Evolutionary conservation across 2,888 invertebrate genomes (phyloP), one percentile per base, ranked within the genome.

Genomic region (Lycophotia porphyrea): DNA sequence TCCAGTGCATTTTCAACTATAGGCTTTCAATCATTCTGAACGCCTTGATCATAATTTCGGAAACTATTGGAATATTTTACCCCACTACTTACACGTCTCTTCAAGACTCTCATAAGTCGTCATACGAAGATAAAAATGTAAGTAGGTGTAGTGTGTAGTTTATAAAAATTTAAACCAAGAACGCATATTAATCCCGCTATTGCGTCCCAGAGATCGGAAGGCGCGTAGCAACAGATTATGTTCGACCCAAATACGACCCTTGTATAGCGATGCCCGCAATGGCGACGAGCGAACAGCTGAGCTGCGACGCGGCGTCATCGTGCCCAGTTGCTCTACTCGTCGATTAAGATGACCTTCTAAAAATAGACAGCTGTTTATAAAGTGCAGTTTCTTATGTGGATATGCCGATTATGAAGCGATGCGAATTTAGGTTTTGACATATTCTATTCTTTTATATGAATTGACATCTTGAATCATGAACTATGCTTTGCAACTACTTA

Each of bases 181-280:
- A 67, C 44, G 70, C n/a, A 70, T 73, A 72, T 78, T 52, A 60
- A 52, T 15, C n/a, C 36, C 47, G 27, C 11, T 49, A 67, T 68
- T 77, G 58, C 82, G 79, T 82, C 87, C 85, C 61, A 44, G 55
- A 66, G 60, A 65, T 74, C 61, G 34, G 65, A 82, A 76, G n/a
- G 65, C 80, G 52, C 85, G 47, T 81, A 80, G 88, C 76, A 87
- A 87, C 88, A 80, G 78, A 79, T 86, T 75, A 77, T 72, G 73
- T 78, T 80, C 75, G 85, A 88, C 85, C 87, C 78, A 82, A 80
- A 87, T 86, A 77, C 74, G 78, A 78, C 74, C 80, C 81, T 74
- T 42, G 75, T 71, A 52, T 73, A 58, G 58, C 65, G 34, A 66
- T 85, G 73, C 71, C 84, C 77, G 77, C 71, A 72, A 77, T 84